These are phyloP conservation scores for Andrena praecox DNA, from an alignment of 2,888 invertebrate genomes.

Conservation along the genomic window DNA sequence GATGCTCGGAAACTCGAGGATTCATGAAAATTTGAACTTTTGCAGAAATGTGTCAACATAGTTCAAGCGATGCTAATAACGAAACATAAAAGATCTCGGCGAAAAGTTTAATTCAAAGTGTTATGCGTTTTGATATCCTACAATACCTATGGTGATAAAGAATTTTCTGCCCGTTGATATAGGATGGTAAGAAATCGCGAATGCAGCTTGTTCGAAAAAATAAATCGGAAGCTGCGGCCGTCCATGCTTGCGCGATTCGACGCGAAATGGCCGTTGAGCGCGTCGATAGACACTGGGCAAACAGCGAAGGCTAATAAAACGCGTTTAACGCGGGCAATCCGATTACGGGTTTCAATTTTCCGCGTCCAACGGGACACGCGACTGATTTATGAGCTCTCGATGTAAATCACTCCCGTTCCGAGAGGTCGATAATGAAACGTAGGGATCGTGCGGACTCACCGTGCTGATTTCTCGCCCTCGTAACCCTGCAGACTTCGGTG, in stretches of 20 bases:
- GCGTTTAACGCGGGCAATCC: slow-evolving; percentile 44
- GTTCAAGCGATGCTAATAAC: too few species aligned
- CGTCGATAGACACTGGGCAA: slow-evolving; percentile 34
- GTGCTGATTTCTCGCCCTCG: slow-evolving; percentile 77
- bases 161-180: too few species aligned
- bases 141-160: too few species aligned
- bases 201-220: too few species aligned
- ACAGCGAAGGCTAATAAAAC: slow-evolving; percentile 44
- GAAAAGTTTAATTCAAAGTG: too few species aligned
- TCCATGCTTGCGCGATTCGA: slow-evolving; percentile 7
- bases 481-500: slow-evolving; percentile 86
- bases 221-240: background rate
- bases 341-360: slow-evolving; percentile 51
- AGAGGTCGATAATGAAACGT: slow-evolving; percentile 45
- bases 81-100: too few species aligned
- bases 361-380: slow-evolving; percentile 35
- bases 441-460: slow-evolving; percentile 76
- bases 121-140: too few species aligned
- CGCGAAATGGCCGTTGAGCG: slow-evolving; percentile 25
- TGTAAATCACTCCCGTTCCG: slow-evolving; percentile 44
- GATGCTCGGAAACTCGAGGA: too few species aligned
- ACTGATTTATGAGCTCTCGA: slow-evolving; percentile 51
- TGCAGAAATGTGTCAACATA: too few species aligned
- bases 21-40: too few species aligned
- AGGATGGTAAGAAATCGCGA: too few species aligned